Percentiles rank a stretch among this genome's conserved stretches.
Evolutionary conservation across 2,113 vertebrate species (phyloP).

Genomic region (Poeciliopsis occidentalis): DNA sequence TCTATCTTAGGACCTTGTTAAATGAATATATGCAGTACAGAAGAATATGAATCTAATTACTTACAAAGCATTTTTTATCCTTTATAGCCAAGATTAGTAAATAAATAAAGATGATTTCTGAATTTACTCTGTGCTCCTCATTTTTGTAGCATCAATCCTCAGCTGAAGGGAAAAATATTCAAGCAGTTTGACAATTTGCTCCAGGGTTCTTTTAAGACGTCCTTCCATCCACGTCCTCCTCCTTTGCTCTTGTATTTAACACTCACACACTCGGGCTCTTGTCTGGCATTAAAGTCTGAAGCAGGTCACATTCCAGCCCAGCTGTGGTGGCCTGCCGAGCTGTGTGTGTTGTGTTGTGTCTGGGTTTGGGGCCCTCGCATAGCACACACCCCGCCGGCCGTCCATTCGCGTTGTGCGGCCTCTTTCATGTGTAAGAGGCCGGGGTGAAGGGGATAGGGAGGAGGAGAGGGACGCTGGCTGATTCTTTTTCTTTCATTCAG

Average conservation of each 20-base stretch:
- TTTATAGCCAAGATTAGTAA: conserved; percentile 29
- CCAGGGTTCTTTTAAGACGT: conserved; percentile 23
- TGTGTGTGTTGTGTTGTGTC: conserved; percentile 84
- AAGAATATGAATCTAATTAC: conserved; percentile 39
- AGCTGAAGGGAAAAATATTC: conserved; percentile 18
- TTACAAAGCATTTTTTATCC: conserved; percentile 35
- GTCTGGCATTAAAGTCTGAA: conserved; percentile 73
- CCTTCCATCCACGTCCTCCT: conserved; percentile 53
- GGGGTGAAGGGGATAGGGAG: conserved; percentile 59
- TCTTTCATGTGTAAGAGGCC: conserved; percentile 81
- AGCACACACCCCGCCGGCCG: conserved; percentile 72
- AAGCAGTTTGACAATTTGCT: conserved; percentile 15
- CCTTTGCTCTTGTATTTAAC: conserved; percentile 39
- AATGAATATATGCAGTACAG: conserved; percentile 7
- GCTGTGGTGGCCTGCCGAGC: conserved; percentile 78
- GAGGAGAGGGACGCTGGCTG: conserved; percentile 51
- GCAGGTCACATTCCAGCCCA: conserved; percentile 84
- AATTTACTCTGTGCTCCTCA: conserved; percentile 23
- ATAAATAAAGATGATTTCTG: conserved; percentile 63
- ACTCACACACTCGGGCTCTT: conserved; percentile 39
- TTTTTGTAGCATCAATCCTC: neutral
- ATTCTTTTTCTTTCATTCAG: conserved; percentile 43
- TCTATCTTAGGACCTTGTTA: conserved; percentile 26
- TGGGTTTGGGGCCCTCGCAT: conserved; percentile 80
- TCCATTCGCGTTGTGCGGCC: conserved; percentile 67